Conservation (phyloP, 1,140 invertebrate genomes). For the Leptoteleia sp. region DNA sequence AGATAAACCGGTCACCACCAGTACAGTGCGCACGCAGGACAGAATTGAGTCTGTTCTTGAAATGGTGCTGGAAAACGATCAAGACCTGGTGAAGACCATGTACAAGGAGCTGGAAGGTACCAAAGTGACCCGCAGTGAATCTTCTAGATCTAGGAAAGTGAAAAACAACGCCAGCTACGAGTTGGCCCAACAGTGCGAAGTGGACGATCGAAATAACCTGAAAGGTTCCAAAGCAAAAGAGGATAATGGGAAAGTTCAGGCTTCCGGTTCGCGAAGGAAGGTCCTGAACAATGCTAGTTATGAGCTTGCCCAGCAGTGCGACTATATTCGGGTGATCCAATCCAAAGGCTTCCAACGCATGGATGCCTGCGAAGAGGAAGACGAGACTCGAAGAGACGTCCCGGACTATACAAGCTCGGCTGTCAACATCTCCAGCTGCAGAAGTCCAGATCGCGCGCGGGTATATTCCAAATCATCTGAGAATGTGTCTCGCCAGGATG, state of each 20-base stretch:
- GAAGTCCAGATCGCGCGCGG: neutral
- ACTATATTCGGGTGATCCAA: slow-evolving; percentile 71
- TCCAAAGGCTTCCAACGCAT: slow-evolving; percentile 72
- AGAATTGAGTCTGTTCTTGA: slow-evolving; percentile 71
- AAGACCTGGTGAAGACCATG: slow-evolving; percentile 71
- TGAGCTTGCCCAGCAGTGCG: slow-evolving; percentile 77
- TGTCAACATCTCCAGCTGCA: slow-evolving; percentile 38
- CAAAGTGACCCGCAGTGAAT: slow-evolving; percentile 50
- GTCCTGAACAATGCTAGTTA: slow-evolving; percentile 78
- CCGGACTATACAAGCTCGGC: slow-evolving; percentile 58
- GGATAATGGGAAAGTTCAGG: neutral
- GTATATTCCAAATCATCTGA: slow-evolving; percentile 64
- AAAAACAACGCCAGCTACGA: slow-evolving; percentile 79
- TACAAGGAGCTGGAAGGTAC: slow-evolving; percentile 71
- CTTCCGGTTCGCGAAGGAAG: slow-evolving; percentile 29
- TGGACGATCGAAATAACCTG: slow-evolving; percentile 66
- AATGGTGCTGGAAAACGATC: slow-evolving; percentile 75
- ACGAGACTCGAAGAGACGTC: slow-evolving; percentile 57
- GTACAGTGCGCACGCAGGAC: slow-evolving; percentile 79
- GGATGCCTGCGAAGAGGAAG: slow-evolving; percentile 78
- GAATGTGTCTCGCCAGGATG: slow-evolving; percentile 35
- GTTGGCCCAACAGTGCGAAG: slow-evolving; percentile 74
- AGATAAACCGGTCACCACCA: slow-evolving; percentile 56
- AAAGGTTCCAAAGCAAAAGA: neutral
- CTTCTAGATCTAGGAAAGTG: slow-evolving; percentile 51